phyloP scores from a whole-genome alignment of 2,888 invertebrate species.

The Daptonema setosum region DNA sequence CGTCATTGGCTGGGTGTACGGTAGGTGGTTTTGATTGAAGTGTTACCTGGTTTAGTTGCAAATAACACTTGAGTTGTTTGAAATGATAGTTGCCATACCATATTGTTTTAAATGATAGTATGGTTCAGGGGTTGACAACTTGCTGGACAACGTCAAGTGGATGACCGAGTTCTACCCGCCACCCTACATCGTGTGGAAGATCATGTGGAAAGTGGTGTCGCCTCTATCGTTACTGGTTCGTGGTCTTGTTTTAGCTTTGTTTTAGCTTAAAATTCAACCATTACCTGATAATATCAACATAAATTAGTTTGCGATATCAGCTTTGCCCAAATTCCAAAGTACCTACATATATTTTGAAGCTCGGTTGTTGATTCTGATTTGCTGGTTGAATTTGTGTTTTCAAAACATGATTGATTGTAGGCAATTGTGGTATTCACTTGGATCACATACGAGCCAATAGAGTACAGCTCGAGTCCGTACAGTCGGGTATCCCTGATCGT shows the following conservation, averaged over 20 bases:
- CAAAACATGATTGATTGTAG: conserved; percentile 32
- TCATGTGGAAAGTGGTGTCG: conserved; percentile 47
- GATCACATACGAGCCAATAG: conserved; percentile 41
- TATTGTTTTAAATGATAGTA: conserved; percentile 1
- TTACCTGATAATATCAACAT: too few relatives aligned
- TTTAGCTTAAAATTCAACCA: too few relatives aligned
- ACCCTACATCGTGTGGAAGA: conserved; percentile 45
- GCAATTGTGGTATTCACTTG: conserved; percentile 50
- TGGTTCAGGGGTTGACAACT: conserved; percentile 29
- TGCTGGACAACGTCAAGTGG: conserved; percentile 34
- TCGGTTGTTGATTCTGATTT: too few relatives aligned
- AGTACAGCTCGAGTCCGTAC: conserved; percentile 40
- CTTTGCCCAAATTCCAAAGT: too few relatives aligned
- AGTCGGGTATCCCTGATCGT: conserved; percentile 38
- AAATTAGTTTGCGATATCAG: too few relatives aligned
- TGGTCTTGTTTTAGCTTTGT: too few relatives aligned
- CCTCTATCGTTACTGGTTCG: conserved; percentile 50
- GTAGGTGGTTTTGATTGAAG: conserved; percentile 16
- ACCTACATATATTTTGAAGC: too few relatives aligned
- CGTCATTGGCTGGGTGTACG: conserved; percentile 36
- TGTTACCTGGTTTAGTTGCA: too few relatives aligned
- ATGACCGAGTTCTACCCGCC: conserved; percentile 42
- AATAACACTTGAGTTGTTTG: too few relatives aligned
- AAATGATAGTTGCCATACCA: not conserved
- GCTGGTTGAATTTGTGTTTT: too few relatives aligned